Base-by-base conservation (phyloP, 2,797 vertebrate species). In the Darevskia mixta region DNA sequence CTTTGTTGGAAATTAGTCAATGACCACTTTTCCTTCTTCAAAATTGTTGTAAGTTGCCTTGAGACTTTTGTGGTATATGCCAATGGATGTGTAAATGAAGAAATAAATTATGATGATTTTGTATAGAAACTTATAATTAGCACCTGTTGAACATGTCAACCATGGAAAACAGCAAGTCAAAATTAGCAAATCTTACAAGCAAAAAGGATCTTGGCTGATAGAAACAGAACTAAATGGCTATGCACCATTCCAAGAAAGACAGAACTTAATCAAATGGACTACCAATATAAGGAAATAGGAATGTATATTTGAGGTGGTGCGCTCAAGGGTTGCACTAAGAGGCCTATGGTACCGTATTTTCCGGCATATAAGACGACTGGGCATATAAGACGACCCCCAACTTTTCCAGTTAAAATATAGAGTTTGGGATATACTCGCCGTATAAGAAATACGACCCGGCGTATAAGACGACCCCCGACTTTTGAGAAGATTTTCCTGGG, bases 101-200 rank as follows among this genome's bases (percentile, higher is more conserved):
- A 55, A 55, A 15, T 55, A 55, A 55, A 15, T 55, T 55, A 55
- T 55, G 49, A 55, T 80, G 93, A 94, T 94, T 93, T 91, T 2
- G 5, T 38, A 77, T 89, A 93, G 89, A 91, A 89, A 49, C 83
- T 92, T 94, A 91, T 90, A 86, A 92, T 93, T 93, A 87, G 81
- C 72, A 80, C 86, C 88, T 32, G 32, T 88, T 93, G 88, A 94
- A 94, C 73, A 69, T 35, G 3, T 88, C 83, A 83, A 43, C 86
- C 82, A 80, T 91, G 72, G 55, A 91, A 92, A 84, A 86, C 64
- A 92, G 64, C 49, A 84, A 13, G 38, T 73, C 55, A 84, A 90
- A 88, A 92, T 92, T 49, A 90, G 66, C 85, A 88, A 78, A 89
- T 25, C 43, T 87, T 72, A 92, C 90, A 92, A 55, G 92, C 92